phyloP scores from a whole-genome alignment of 2,888 invertebrate species.

The Lasius fuliginosus region DNA sequence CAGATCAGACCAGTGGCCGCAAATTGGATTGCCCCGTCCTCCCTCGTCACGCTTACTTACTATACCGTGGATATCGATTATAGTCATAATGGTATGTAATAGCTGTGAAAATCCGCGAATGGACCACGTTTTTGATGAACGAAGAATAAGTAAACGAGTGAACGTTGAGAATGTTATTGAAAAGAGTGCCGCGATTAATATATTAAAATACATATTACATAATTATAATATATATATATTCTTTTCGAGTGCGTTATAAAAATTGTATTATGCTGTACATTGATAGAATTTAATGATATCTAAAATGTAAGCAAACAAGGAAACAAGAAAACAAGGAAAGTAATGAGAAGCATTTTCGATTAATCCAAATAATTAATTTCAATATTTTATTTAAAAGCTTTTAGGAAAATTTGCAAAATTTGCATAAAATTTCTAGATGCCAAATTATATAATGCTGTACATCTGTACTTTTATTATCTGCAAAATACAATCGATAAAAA shows the following conservation, averaged over 20 bases:
- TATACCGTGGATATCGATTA: conserved; percentile 68
- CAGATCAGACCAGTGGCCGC: conserved; percentile 44
- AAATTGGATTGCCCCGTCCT: conserved; percentile 68
- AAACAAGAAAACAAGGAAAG: not conserved
- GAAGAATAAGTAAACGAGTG: conserved; percentile 14
- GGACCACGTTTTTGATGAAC: conserved; percentile 18
- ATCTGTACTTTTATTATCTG: not conserved
- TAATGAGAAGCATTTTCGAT: not conserved
- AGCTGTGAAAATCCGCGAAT: conserved; percentile 39
- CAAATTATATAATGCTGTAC: not conserved
- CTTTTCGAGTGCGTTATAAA: not conserved
- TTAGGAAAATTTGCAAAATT: not conserved
- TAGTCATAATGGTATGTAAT: conserved; percentile 69
- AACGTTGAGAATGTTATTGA: conserved; percentile 7
- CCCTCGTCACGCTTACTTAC: conserved; percentile 64
- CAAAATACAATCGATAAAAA: not conserved
- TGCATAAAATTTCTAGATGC: not conserved
- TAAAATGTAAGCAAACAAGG: not conserved
- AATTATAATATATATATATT: no score
- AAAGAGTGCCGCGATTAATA: not conserved
- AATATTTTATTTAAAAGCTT: not conserved
- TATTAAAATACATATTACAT: conserved; percentile 3
- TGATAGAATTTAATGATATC: not conserved
- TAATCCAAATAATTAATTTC: conserved; percentile 5
- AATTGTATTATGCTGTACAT: not conserved